phyloP scores from a whole-genome alignment of 2,797 vertebrate species.

The Kryptolebias ocellatus region DNA sequence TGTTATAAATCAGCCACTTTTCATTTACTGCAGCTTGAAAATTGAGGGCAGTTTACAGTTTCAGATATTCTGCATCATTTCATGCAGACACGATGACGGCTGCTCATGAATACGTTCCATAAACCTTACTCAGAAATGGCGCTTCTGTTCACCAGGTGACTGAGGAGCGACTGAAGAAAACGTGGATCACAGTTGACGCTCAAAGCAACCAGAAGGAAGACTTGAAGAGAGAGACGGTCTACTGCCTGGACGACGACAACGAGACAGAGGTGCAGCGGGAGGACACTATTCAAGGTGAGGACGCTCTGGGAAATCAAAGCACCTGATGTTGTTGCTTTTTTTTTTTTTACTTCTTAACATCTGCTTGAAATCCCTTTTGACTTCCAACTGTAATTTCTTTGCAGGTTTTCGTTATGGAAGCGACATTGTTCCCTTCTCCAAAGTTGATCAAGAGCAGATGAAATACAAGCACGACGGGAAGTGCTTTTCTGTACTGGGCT shows the following conservation, averaged over 20 bases:
- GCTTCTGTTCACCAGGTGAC: conserved; percentile 79
- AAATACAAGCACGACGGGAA: conserved; percentile 93
- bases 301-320: background rate
- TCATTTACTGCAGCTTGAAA: background rate
- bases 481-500: conserved; percentile 93
- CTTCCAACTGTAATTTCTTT: background rate
- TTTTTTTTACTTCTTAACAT: background rate
- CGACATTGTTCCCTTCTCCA: conserved; percentile 96
- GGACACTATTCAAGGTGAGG: conserved; percentile 91
- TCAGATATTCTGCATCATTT: background rate
- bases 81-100: too few relatives aligned
- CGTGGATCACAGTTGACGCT: conserved; percentile 89
- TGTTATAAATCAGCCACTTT: background rate
- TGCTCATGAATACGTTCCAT: background rate
- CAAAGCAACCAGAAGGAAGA: conserved; percentile 86
- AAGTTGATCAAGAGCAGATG: conserved; percentile 98
- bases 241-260: conserved; percentile 93
- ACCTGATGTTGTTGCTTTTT: background rate
- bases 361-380: background rate
- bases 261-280: conserved; percentile 93
- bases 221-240: conserved; percentile 89
- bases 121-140: conserved; percentile 6
- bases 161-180: conserved; percentile 89
- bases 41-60: background rate
- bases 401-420: conserved; percentile 95